A percentile compares a stretch with the other conserved stretches of the same genome.
phyloP scores from a whole-genome alignment of 2,888 invertebrate genomes.

The Eledone cirrhosa region DNA sequence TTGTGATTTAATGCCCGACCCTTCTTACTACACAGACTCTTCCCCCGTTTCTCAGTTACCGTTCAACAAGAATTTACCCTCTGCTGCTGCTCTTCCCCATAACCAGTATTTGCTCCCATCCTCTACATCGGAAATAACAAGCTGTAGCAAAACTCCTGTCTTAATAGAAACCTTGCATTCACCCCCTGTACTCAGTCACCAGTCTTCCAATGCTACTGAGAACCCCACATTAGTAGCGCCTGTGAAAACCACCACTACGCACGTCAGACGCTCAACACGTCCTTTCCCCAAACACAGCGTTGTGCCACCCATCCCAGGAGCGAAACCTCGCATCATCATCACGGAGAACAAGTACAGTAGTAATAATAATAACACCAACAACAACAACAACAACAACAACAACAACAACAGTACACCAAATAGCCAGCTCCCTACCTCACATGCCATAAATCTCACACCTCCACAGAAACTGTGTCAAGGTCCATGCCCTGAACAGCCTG shows the following conservation, averaged over 20 bases:
- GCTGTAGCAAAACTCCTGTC: not conserved
- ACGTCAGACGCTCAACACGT: slow-evolving; percentile 20
- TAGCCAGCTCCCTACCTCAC: not conserved
- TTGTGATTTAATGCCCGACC: not conserved
- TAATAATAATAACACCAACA: not conserved
- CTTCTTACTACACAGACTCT: not conserved
- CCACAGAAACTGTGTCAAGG: not conserved
- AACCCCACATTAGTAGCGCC: not conserved
- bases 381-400: not conserved
- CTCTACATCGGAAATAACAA: not conserved
- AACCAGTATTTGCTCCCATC: not conserved
- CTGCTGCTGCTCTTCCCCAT: not conserved
- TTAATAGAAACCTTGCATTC: not conserved
- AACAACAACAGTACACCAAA: not conserved
- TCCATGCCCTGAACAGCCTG: not conserved
- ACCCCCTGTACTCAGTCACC: not conserved
- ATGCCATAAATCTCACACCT: not conserved
- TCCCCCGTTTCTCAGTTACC: not conserved
- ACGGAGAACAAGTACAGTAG: not conserved
- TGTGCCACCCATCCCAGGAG: not conserved
- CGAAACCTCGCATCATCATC: not conserved
- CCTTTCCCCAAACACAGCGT: slow-evolving; percentile 21
- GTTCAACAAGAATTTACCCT: not conserved
- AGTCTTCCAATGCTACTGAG: slow-evolving; percentile 18
- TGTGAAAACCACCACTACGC: slow-evolving; percentile 7